phyloP scores from a whole-genome alignment of 2,888 invertebrate genomes.

The Frankliniella fusca region DNA sequence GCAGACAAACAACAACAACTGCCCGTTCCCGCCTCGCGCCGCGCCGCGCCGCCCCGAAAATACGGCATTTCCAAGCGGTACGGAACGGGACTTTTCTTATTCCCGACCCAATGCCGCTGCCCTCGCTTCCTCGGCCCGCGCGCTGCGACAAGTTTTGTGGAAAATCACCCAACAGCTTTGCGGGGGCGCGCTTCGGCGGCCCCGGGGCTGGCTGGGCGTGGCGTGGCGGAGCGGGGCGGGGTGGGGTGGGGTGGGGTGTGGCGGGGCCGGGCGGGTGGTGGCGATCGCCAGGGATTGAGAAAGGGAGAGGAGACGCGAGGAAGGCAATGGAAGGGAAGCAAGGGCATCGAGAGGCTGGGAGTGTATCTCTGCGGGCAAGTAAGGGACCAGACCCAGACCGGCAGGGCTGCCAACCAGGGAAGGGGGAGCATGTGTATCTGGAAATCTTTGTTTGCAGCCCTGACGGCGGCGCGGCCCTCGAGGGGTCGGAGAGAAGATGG shows the following conservation, averaged over 20 bases:
- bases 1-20: slow-evolving; percentile 1
- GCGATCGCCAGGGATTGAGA: background rate
- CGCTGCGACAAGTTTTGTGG: background rate
- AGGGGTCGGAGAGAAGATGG: background rate
- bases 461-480: background rate
- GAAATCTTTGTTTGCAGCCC: slow-evolving; percentile 17
- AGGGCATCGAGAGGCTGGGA: background rate
- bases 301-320: background rate
- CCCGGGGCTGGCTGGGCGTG: too few relatives aligned
- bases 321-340: too few relatives aligned
- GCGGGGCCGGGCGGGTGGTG: background rate
- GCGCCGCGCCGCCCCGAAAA: background rate
- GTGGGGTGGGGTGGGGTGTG: too few relatives aligned
- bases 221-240: too few relatives aligned
- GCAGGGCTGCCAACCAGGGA: background rate
- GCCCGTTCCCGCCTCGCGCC: background rate
- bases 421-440: background rate
- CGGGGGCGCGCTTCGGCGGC: background rate
- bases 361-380: too few relatives aligned
- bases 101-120: background rate
- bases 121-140: background rate
- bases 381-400: too few relatives aligned
- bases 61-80: background rate
- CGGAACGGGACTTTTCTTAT: background rate
- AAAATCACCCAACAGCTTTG: background rate